Base-by-base conservation (phyloP, 2,888 invertebrate species). In the Mellilla xanthometata region DNA sequence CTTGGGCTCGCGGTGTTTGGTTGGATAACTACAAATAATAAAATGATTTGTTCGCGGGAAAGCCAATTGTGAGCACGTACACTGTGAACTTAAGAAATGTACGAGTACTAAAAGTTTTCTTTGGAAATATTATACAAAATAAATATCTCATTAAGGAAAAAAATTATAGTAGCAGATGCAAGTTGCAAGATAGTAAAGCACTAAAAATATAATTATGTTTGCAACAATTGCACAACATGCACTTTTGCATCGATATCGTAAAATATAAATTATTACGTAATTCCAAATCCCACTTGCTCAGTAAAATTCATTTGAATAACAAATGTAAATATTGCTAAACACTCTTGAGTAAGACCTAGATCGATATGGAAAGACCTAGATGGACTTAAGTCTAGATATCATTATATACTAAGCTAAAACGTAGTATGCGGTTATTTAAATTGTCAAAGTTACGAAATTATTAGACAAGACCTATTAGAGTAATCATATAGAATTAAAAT, bases 1-100 rank as follows among this genome's bases (percentile, higher is more conserved):
- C 55, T 47, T 30, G 19, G 46, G 45, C 31, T 12, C 8, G 52
- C 38, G 45, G 48, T 42, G 45, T 55, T 58, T 49, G 38, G 50
- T 63, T 65, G 62, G 62, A 62, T 66, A 68, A 67, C 24, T 31
- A 31, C 9, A 62, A 60, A 63, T 62, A 57, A 54, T 68, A 34
- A 33, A 41, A 42, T 44, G 43, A 31, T 59, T 53, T 54, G 40
- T 52, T 42, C 23, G 33, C 48, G 29, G 28, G 48, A 56, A 56
- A 51, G 50, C 40, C 22, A 24, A 24, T 28, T 29, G 27, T 9
- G 26, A 29, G 19, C 27, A 47, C 39, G 11, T 15, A 50, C 33
- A 39, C 19, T 22, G 6, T 30, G 51, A 44, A 51, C 52, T 28
- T 50, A 34, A 8, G 9, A 33, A 6, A 40, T n/a, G n/a, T n/a